phyloP scores from a whole-genome alignment of 2,888 invertebrate species.

The Pteria penguin region DNA sequence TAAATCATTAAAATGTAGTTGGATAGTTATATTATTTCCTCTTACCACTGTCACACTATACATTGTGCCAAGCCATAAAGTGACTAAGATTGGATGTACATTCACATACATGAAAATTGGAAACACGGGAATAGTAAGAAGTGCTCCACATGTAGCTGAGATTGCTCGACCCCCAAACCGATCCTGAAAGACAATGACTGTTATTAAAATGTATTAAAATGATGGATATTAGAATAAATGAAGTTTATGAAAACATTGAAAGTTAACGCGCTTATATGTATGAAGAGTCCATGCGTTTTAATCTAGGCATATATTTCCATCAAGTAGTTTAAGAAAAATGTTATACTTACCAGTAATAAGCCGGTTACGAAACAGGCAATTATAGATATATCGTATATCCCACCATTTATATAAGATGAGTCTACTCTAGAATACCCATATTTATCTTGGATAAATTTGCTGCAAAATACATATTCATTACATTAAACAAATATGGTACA shows the following conservation, averaged over 20 bases:
- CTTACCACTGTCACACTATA: constrained; percentile 48
- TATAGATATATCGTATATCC: constrained; percentile 51
- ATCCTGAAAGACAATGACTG: constrained; percentile 35
- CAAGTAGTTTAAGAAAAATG: no score
- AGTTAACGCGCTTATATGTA: no score
- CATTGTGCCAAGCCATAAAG: constrained; percentile 45
- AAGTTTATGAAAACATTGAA: no score
- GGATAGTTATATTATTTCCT: constrained; percentile 4
- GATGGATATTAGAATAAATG: no score
- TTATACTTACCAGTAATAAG: constrained; percentile 44
- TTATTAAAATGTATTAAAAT: no score
- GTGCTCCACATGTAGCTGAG: constrained; percentile 38
- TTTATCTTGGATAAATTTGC: constrained; percentile 54
- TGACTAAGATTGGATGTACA: constrained; percentile 40
- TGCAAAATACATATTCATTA: constrained; percentile 38
- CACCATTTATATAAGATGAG: constrained; percentile 52
- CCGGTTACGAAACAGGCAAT: constrained; percentile 44
- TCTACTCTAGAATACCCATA: constrained; percentile 42
- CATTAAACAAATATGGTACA: no score
- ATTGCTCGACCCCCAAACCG: constrained; percentile 46
- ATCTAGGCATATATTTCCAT: no score
- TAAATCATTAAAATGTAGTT: no score
- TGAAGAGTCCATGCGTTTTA: no score
- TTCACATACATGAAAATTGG: constrained; percentile 41
- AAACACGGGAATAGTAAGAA: constrained; percentile 42